Conservation (phyloP, 2,888 invertebrate species). For the Willowsia nigromaculata region DNA sequence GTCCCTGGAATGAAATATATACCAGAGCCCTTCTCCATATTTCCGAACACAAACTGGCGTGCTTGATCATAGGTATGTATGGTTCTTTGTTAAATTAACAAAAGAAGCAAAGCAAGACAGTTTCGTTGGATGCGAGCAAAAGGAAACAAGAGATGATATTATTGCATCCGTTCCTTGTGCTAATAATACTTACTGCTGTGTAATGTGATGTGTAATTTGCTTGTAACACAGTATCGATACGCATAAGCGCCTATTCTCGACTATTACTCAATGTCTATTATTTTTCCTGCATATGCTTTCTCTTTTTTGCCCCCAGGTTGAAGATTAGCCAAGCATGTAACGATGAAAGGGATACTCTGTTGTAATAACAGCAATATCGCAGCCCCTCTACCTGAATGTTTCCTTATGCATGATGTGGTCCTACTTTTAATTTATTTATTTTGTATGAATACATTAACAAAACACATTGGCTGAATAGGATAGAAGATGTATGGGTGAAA, state of each 20-base stretch:
- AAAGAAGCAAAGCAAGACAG: not conserved
- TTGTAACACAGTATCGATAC: not conserved
- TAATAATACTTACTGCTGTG: not conserved
- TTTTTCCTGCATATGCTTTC: not conserved
- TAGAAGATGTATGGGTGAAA: not conserved
- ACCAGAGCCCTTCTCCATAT: not conserved
- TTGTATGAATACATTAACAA: not conserved
- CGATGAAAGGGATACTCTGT: not conserved
- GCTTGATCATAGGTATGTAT: not conserved
- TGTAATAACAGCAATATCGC: not conserved
- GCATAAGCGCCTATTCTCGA: not conserved
- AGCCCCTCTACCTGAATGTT: not conserved
- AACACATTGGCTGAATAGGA: not conserved
- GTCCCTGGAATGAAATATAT: not conserved
- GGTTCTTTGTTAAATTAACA: not conserved
- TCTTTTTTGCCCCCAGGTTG: not conserved
- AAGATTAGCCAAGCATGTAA: not conserved
- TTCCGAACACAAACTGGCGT: not conserved
- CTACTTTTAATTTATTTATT: not conserved
- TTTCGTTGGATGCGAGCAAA: not conserved
- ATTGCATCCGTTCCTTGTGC: not conserved
- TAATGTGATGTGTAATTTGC: not conserved
- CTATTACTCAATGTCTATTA: not conserved
- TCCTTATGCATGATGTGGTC: not conserved
- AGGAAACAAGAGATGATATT: not conserved